Evolutionary conservation across 2,797 vertebrate species (phyloP).

Genomic region (Coregonus ussuriensis): DNA sequence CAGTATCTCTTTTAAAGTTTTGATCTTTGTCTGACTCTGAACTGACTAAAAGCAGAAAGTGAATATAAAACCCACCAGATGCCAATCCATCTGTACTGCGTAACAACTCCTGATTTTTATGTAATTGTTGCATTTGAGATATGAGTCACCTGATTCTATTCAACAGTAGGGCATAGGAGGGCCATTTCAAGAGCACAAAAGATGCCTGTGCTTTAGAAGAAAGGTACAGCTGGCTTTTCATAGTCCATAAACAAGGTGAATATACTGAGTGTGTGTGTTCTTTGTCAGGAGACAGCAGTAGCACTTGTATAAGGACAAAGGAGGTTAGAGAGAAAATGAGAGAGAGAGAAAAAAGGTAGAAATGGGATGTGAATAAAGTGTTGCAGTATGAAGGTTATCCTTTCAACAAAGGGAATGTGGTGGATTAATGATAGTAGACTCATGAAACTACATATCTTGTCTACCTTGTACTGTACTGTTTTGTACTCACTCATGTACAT

Average conservation of each 20-base stretch:
- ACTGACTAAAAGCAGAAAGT: too few species aligned
- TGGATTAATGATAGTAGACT: background rate
- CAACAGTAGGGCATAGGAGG: background rate
- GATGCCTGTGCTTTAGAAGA: background rate
- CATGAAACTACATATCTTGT: too few species aligned
- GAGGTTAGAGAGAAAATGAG: background rate
- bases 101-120: background rate
- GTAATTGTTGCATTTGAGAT: constrained; percentile 15
- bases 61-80: too few species aligned
- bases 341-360: background rate
- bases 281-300: background rate
- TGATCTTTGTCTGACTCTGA: too few species aligned
- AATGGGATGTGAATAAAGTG: background rate
- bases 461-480: too few species aligned
- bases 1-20: too few species aligned
- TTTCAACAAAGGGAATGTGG: background rate
- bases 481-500: too few species aligned
- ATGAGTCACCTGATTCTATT: constrained; percentile 25
- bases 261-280: background rate
- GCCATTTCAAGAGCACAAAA: background rate
- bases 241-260: too few species aligned
- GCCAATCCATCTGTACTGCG: background rate
- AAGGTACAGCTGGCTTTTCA: background rate
- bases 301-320: background rate
- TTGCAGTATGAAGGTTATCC: background rate